A percentile compares a stretch with the other conserved stretches of the same genome.
Evolutionary conservation across 2,888 invertebrate genomes (phyloP).

Genomic region (Dorcus parallelipipedus): DNA sequence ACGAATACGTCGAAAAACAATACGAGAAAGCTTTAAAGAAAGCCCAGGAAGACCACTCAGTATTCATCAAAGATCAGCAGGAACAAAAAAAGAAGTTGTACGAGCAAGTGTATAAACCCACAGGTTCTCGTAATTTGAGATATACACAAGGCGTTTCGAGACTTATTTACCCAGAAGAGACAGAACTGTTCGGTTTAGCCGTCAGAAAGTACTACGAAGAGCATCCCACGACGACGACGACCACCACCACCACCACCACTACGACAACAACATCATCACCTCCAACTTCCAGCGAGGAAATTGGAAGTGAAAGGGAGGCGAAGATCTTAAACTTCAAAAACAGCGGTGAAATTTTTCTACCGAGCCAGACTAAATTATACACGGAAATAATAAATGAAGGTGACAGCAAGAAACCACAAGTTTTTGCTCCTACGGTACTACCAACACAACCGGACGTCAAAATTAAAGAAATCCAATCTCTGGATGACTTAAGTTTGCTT

Average conservation of each 20-base stretch:
- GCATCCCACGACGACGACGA: conserved; percentile 66
- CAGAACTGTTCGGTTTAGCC: conserved; percentile 62
- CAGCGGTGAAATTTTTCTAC: conserved; percentile 26
- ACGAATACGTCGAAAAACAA: conserved; percentile 74
- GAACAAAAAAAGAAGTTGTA: conserved; percentile 57
- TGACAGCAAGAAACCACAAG: conserved; percentile 16
- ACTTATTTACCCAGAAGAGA: conserved; percentile 61
- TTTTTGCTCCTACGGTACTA: conserved; percentile 51
- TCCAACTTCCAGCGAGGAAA: conserved; percentile 1
- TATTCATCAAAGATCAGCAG: conserved; percentile 67
- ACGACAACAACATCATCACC: conserved; percentile 46
- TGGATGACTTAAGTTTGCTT: conserved; percentile 43
- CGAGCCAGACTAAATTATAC: conserved; percentile 13
- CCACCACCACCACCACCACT: conserved; percentile 64
- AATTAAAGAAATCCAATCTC: conserved; percentile 40
- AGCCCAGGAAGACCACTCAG: conserved; percentile 68
- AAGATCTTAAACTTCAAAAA: conserved; percentile 45
- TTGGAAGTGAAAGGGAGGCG: conserved; percentile 6
- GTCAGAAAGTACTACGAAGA: conserved; percentile 64
- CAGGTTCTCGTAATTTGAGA: conserved; percentile 33
- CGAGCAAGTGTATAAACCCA: conserved; percentile 41
- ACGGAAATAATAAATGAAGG: conserved; percentile 12
- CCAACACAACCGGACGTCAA: conserved; percentile 55
- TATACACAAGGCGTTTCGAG: conserved; percentile 44
- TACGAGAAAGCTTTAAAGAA: conserved; percentile 77